Conservation (phyloP, 2,113 vertebrate genomes). For the Prunella himalayana region DNA sequence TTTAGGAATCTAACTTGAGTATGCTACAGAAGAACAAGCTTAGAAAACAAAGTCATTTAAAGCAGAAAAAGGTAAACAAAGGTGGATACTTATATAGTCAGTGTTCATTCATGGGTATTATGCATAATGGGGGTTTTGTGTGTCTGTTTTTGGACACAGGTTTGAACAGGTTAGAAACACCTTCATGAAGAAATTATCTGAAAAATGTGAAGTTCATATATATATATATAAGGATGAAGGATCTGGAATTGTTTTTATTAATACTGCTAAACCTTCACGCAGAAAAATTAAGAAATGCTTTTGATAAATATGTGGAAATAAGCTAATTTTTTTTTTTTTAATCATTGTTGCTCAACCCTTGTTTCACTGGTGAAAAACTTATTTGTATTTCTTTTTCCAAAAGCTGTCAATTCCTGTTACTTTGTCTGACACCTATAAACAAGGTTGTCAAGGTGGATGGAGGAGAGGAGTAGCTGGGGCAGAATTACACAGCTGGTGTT, state of each 20-base stretch:
- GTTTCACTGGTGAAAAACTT: background rate
- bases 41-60: background rate
- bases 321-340: background rate
- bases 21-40: background rate
- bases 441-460: background rate
- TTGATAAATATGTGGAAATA: background rate
- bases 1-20: background rate
- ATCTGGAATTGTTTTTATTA: background rate
- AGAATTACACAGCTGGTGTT: background rate
- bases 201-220: background rate
- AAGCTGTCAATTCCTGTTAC: background rate
- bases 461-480: background rate
- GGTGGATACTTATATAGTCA: background rate
- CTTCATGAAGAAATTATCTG: background rate
- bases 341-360: background rate
- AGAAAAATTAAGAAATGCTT: background rate
- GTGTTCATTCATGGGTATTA: background rate
- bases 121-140: fast-evolving
- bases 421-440: background rate
- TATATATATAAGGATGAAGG: background rate
- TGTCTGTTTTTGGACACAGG: background rate
- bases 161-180: background rate
- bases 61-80: background rate
- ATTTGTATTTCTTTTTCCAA: background rate
- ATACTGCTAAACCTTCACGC: background rate